These are phyloP conservation scores for Acinonyx jubatus DNA, from an alignment of 2,113 vertebrate species.

Conservation along the genomic window DNA sequence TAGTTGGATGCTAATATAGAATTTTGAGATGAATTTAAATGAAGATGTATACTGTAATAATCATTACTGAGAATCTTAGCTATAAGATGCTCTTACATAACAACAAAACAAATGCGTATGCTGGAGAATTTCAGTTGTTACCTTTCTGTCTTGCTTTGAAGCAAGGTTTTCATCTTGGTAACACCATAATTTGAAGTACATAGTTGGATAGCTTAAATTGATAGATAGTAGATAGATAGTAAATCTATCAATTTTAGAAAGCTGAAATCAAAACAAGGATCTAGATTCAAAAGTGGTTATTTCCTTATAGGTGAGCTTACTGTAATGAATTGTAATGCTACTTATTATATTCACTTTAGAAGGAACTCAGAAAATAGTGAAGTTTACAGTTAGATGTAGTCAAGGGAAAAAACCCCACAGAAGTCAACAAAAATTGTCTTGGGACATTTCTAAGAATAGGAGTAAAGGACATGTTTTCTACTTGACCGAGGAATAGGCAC, in stretches of 20 bases:
- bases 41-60: neutral
- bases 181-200: neutral
- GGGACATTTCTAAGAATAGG: neutral
- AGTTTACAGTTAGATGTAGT: conserved; percentile 52
- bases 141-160: neutral
- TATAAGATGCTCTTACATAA: neutral
- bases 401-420: neutral
- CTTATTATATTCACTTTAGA: conserved; percentile 52
- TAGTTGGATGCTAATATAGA: neutral
- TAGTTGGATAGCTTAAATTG: neutral
- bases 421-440: neutral
- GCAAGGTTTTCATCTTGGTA: neutral
- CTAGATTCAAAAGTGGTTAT: neutral
- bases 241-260: neutral
- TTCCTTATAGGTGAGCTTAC: neutral
- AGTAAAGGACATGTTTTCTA: conserved; percentile 28
- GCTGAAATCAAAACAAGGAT: neutral
- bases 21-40: neutral
- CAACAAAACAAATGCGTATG: neutral
- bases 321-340: conserved; percentile 44
- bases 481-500: conserved; percentile 1
- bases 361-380: conserved; percentile 12
- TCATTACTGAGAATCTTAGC: neutral
- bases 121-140: neutral
- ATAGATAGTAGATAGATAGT: neutral